These are phyloP conservation scores for Molanna angustata DNA, from an alignment of 2,888 invertebrate species.

Conservation along the genomic window DNA sequence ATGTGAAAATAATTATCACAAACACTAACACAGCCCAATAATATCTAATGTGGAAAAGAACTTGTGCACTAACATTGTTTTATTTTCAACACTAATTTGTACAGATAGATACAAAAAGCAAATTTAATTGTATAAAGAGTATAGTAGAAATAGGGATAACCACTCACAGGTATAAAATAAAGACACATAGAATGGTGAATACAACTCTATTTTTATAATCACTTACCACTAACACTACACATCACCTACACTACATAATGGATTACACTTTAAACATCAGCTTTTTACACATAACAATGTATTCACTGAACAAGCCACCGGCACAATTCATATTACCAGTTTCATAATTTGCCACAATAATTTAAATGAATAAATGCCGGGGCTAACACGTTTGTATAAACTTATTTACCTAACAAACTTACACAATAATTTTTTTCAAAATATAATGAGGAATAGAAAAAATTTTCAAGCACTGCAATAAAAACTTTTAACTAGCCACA, in stretches of 20 bases:
- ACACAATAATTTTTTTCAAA: no score
- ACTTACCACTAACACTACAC: conserved; percentile 50
- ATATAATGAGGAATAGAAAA: no score
- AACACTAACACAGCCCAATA: no score
- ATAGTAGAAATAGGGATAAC: not conserved
- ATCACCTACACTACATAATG: conserved; percentile 46
- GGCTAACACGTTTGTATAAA: not conserved
- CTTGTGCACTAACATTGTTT: no score
- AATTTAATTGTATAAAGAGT: no score
- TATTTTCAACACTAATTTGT: no score
- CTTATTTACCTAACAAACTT: no score
- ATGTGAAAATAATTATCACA: no score
- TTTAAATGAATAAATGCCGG: not conserved
- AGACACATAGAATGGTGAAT: conserved; percentile 34
- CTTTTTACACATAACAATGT: not conserved
- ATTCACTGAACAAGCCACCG: conserved; percentile 14
- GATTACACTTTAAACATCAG: conserved; percentile 16
- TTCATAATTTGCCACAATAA: conserved; percentile 1
- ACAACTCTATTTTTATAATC: conserved; percentile 49
- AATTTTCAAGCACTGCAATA: no score
- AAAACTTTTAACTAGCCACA: no score
- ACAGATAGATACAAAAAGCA: no score
- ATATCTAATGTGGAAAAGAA: no score
- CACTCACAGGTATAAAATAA: conserved; percentile 13
- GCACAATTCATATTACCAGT: conserved; percentile 4